Conservation (phyloP, 2,888 invertebrate genomes). For the Drosophila picticornis region DNA sequence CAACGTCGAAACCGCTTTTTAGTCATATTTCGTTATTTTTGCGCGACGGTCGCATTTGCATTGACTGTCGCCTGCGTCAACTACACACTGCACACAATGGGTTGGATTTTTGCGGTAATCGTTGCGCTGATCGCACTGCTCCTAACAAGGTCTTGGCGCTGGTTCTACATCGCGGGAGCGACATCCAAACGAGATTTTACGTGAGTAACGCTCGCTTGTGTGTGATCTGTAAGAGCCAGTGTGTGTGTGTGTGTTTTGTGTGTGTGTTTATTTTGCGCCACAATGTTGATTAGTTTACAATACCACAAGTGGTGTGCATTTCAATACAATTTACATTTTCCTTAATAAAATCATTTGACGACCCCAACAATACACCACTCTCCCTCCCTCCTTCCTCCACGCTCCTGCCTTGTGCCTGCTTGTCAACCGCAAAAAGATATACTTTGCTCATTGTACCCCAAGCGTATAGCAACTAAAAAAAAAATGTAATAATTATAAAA, state of each 20-base stretch:
- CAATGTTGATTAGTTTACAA: conserved; percentile 66
- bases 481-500: conserved; percentile 42
- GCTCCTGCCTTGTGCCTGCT: not conserved
- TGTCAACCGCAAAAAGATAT: conserved; percentile 47
- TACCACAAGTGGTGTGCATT: conserved; percentile 76
- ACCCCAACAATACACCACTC: conserved; percentile 9
- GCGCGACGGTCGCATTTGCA: conserved; percentile 86
- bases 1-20: conserved; percentile 69
- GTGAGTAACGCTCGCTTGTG: conserved; percentile 69
- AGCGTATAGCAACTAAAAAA: conserved; percentile 27
- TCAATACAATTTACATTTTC: conserved; percentile 72
- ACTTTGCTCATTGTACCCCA: conserved; percentile 63
- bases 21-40: conserved; percentile 74
- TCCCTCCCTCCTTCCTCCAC: not conserved
- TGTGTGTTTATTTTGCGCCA: conserved; percentile 8
- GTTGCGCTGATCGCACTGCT: conserved; percentile 89
- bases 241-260: not conserved
- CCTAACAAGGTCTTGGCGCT: conserved; percentile 90
- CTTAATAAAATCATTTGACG: conserved; percentile 67
- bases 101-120: conserved; percentile 88
- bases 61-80: conserved; percentile 86
- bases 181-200: conserved; percentile 90
- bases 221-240: not conserved
- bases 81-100: conserved; percentile 84
- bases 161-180: conserved; percentile 90